Conservation (phyloP, 2,113 vertebrate genomes). For the Trogon surrucura region DNA sequence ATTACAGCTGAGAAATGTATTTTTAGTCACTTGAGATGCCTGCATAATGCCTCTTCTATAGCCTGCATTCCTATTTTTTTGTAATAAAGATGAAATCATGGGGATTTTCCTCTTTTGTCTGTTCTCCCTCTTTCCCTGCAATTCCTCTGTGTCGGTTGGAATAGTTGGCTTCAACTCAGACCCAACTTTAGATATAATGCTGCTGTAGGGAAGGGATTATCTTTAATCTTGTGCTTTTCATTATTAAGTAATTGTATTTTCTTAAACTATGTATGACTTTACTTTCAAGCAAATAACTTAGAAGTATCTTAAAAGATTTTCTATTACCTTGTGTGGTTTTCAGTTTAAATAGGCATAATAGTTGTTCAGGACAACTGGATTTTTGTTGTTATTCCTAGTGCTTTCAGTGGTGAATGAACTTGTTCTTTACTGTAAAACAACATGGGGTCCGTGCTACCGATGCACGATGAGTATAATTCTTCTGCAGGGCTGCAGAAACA, state of each 20-base stretch:
- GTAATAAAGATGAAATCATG: not conserved
- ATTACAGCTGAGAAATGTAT: not conserved
- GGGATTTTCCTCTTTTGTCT: not conserved
- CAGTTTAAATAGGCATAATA: not conserved
- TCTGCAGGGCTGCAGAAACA: not conserved
- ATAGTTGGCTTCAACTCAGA: not conserved
- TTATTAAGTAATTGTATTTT: constrained; percentile 17
- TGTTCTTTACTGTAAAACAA: not conserved
- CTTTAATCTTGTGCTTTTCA: constrained; percentile 21
- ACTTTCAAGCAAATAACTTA: not conserved
- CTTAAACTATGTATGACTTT: not conserved
- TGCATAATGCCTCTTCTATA: not conserved
- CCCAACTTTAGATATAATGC: not conserved
- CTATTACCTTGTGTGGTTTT: not conserved
- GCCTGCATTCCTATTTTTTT: not conserved
- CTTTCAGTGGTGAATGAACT: not conserved
- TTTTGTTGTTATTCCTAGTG: not conserved
- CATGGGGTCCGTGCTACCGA: rapidly evolving
- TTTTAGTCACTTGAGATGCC: not conserved
- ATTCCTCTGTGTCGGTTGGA: not conserved
- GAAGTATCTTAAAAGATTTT: not conserved
- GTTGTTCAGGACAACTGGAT: not conserved
- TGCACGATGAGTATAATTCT: not conserved
- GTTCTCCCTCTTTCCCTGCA: not conserved
- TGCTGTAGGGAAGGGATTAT: constrained; percentile 5